Evolutionary conservation across 2,113 vertebrate genomes (phyloP), one percentile per base, ranked within the genome.

Genomic region (Oreotrochilus melanogaster): DNA sequence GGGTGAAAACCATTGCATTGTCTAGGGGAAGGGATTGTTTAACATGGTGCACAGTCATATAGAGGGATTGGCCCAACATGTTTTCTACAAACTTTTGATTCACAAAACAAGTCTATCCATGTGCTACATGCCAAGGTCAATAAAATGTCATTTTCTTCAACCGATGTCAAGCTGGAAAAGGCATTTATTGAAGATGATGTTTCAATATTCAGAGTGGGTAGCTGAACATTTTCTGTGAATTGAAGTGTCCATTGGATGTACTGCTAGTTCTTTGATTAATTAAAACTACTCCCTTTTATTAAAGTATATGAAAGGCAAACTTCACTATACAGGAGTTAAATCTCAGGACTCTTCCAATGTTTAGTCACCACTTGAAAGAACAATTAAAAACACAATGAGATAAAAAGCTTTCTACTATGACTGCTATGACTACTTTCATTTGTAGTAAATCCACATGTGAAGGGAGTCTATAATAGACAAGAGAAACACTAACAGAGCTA

Each of bases 91-190:
- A 91, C 53, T 64, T 65, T 89, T 95, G 82, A 81, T 94, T 95
- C 66, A 74, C 33, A 53, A 39, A 39, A 81, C 30, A 79, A 11
- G 23, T 82, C 37, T 86, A 24, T 57, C 47, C 62, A 24, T 89
- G 42, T 37, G 23, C 72, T 91, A 35, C 51, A 82, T 53, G n/a
- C 62, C 57, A 95, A 89, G 62, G 54, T 85, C 69, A 97, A 51
- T 94, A 79, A 92, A 93, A 94, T 74, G 72, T 74, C 33, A 71
- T 97, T 90, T 93, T 94, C 67, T 92, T 91, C 61, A 93, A 37
- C 70, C 86, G 45, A 27, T 76, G 8, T 86, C 54, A 87, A 57
- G 9, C 27, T 91, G 53, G 53, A 69, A 58, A 94, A 45, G 53
- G 42, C 93, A 81, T 96, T 94, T 91, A 71, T 57, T 78, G 56